Evolutionary conservation across 2,888 invertebrate genomes (phyloP), one percentile per base, ranked within the genome.

Genomic region (Trichopoda pennipes): DNA sequence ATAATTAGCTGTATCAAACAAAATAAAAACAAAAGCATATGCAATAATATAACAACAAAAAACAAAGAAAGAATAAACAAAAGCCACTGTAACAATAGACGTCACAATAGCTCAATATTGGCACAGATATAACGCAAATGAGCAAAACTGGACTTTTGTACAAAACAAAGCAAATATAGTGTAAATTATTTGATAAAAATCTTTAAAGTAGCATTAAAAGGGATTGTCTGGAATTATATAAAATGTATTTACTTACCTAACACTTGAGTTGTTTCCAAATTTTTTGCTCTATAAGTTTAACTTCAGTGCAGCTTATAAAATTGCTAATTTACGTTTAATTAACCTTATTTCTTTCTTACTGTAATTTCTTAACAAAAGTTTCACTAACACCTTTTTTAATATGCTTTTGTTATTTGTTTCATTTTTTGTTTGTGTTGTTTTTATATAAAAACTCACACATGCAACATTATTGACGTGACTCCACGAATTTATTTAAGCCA

Each of bases 191-290:
- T 58, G 32, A 35, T 72, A 60, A 66, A 66, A 44, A 79, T 56
- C 38, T n/a, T n/a, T n/a, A n/a, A n/a, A n/a, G n/a, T n/a, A 70
- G 49, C 38, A 63, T 55, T 42, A 23, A 14, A 28, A 42, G 12
- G 7, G 14, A 55, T 28, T 68, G 12, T 42, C 38, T n/a, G 19
- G 14, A 60, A 53, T 23, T 1, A 53, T 32, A 14, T 16, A 58
- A 55, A 68, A 16, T 14, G 32, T 32, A 32, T 60, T 56, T 66
- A 79, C 79, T 66, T 79, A 79, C 78, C 73, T 66, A 66, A 73
- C 47, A 61, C 79, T 68, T 60, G 58, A 72, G 32, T 63, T 56
- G 32, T 12, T 38, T 42, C 49, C 2, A 58, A 68, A 21, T 19
- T 47, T 28, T 2, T 44, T 28, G 9, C 28, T 12, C 4, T 7